Conservation (phyloP, 2,113 vertebrate genomes). For the Phyllostomus hastatus region DNA sequence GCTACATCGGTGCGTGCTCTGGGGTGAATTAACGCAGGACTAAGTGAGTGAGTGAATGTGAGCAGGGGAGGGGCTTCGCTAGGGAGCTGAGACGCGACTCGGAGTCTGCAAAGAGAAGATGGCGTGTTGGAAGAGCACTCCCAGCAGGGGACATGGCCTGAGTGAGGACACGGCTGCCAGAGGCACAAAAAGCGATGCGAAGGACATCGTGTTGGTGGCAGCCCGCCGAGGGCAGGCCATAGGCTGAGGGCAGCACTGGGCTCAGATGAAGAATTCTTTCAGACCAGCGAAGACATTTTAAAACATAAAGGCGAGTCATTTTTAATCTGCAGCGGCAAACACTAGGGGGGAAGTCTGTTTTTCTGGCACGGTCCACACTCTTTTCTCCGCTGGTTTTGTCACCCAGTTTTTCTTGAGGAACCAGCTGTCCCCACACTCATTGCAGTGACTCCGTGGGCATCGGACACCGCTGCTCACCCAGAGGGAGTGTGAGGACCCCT, state of each 20-base stretch:
- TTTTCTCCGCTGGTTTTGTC: neutral
- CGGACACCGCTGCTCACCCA: neutral
- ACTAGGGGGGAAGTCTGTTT: neutral
- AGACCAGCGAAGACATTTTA: neutral
- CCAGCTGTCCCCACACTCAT: neutral
- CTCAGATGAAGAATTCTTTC: neutral
- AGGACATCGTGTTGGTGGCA: accelerated
- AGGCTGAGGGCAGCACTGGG: neutral
- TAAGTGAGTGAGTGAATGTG: accelerated
- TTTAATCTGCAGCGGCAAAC: neutral
- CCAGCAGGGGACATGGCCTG: accelerated
- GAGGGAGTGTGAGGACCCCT: no score
- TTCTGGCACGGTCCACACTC: neutral
- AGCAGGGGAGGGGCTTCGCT: neutral
- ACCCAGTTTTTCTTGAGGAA: neutral
- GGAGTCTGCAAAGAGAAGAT: neutral
- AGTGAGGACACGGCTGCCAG: neutral
- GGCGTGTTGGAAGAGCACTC: neutral
- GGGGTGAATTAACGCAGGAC: neutral
- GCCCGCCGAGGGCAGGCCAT: accelerated
- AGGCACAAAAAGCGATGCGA: neutral
- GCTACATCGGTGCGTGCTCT: neutral
- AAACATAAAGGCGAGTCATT: neutral
- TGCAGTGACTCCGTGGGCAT: neutral
- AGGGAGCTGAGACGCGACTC: neutral